Conservation (phyloP, 2,888 invertebrate genomes). For the Leptodirus hochenwartii region DNA sequence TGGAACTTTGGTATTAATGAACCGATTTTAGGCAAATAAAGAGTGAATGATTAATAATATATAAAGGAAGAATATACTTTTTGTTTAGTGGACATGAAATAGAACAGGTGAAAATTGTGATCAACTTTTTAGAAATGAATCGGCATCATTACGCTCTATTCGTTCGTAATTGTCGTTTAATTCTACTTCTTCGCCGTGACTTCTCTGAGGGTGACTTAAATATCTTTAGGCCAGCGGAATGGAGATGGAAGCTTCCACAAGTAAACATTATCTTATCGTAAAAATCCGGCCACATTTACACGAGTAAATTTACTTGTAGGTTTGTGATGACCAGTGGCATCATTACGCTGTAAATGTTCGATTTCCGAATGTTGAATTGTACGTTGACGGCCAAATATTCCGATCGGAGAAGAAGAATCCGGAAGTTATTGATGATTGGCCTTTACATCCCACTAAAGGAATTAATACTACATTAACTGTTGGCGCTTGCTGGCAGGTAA, state of each 20-base stretch:
- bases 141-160: conserved; percentile 96
- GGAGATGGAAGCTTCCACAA: conserved; percentile 93
- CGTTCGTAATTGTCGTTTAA: conserved; percentile 91
- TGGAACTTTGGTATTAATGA: too few relatives aligned
- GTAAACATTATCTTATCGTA: conserved; percentile 26
- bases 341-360: conserved; percentile 90
- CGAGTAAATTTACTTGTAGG: conserved; percentile 28
- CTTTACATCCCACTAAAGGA: conserved; percentile 86
- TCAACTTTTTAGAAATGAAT: conserved; percentile 72
- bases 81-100: too few relatives aligned
- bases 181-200: conserved; percentile 74
- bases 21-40: too few relatives aligned
- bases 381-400: conserved; percentile 68
- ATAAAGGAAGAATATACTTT: too few relatives aligned
- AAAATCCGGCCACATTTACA: background rate
- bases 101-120: too few relatives aligned
- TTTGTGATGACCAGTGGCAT: conserved; percentile 98
- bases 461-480: conserved; percentile 85
- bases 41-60: too few relatives aligned
- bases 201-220: conserved; percentile 84
- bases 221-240: conserved; percentile 93
- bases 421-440: conserved; percentile 98
- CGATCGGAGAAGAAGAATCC: conserved; percentile 57
- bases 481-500: conserved; percentile 95
- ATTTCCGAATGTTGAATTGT: conserved; percentile 77